Conservation (phyloP, 2,113 vertebrate species). For the Prinia subflava region DNA sequence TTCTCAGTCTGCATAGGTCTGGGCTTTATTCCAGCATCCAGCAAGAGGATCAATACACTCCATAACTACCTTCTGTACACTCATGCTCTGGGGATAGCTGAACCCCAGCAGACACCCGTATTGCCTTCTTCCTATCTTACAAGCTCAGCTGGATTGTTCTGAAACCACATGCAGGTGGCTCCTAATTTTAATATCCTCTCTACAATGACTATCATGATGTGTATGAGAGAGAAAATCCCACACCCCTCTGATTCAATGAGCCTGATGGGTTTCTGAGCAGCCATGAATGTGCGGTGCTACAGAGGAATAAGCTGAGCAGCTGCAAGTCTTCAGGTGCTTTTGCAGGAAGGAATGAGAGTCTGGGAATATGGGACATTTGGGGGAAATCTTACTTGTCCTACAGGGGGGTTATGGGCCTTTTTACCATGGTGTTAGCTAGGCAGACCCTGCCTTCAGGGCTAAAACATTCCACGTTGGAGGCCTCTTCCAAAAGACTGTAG, state of each 20-base stretch:
- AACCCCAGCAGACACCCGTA: background rate
- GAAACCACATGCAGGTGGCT: slow-evolving; percentile 33
- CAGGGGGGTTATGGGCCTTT: background rate
- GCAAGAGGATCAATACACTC: background rate
- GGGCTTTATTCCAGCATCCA: slow-evolving; percentile 17
- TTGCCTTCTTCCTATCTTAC: background rate
- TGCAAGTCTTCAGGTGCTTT: background rate
- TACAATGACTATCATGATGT: background rate
- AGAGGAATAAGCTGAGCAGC: background rate
- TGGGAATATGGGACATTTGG: background rate
- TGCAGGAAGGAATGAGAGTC: background rate
- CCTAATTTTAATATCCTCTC: background rate
- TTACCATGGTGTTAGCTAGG: background rate
- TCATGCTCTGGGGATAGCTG: background rate
- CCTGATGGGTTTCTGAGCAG: background rate
- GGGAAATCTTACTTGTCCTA: background rate
- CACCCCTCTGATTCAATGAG: background rate
- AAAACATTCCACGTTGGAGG: background rate
- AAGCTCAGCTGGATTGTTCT: background rate
- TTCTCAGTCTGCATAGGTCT: background rate
- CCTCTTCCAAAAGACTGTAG: background rate
- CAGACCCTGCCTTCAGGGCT: background rate
- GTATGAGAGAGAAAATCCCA: background rate
- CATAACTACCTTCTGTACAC: background rate
- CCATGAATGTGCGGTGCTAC: background rate